Conservation (phyloP, 2,888 invertebrate species). For the Drosophila atroscutellata region DNA sequence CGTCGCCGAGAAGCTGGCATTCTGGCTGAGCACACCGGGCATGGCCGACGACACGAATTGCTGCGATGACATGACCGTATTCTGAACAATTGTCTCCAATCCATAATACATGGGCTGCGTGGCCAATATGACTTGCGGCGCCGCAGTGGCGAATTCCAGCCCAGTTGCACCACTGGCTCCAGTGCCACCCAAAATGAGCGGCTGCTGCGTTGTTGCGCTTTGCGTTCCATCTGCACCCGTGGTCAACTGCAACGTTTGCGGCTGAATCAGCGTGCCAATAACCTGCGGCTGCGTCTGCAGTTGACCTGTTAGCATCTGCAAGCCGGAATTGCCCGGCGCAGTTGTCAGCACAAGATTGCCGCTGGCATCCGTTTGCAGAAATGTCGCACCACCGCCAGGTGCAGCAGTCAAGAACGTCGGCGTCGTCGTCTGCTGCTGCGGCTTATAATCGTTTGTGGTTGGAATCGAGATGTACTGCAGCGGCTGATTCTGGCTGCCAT, state of each 20-base stretch:
- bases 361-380: conserved; percentile 87
- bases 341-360: conserved; percentile 88
- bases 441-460: conserved; percentile 87
- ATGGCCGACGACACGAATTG: conserved; percentile 93
- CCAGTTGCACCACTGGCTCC: conserved; percentile 44
- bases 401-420: conserved; percentile 84
- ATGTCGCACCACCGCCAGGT: conserved; percentile 86
- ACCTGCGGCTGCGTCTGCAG: conserved; percentile 86
- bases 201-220: conserved; percentile 59
- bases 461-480: conserved; percentile 90
- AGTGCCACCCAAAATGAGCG: conserved; percentile 73
- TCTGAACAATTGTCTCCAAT: conserved; percentile 93
- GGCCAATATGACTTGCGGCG: conserved; percentile 86
- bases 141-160: conserved; percentile 75
- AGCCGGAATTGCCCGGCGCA: conserved; percentile 82
- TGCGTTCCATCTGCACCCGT: conserved; percentile 79
- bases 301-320: conserved; percentile 87
- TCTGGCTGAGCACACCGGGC: conserved; percentile 92
- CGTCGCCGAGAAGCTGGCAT: conserved; percentile 93
- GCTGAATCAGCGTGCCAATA: conserved; percentile 87
- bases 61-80: conserved; percentile 95
- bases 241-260: conserved; percentile 87
- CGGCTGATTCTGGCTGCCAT: conserved; percentile 86
- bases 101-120: conserved; percentile 93
- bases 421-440: conserved; percentile 81